These are phyloP conservation scores for Alethe diademata DNA, from an alignment of 2,113 vertebrate genomes.

Conservation along the genomic window DNA sequence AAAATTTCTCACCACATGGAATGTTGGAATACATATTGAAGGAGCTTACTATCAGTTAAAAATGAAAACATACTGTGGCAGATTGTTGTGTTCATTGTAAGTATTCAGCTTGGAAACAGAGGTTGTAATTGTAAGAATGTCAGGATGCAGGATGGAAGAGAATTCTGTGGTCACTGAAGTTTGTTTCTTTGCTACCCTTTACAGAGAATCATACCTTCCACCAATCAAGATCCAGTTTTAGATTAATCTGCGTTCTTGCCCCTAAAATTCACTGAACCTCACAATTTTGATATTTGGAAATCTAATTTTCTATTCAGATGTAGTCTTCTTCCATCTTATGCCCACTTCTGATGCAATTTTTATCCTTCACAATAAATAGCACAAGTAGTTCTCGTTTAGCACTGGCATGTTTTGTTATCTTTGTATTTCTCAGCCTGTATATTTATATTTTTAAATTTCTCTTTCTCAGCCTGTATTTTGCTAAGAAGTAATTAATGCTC, in stretches of 20 bases:
- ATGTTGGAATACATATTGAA: not conserved
- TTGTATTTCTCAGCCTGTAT: not conserved
- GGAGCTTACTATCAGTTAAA: not conserved
- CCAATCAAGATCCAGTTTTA: not conserved
- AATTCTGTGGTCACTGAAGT: not conserved
- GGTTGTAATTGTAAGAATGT: not conserved
- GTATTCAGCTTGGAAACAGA: not conserved
- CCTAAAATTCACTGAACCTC: not conserved
- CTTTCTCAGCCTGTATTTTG: not conserved
- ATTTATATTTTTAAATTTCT: too few species aligned
- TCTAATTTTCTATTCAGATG: not conserved
- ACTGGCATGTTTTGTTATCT: not conserved
- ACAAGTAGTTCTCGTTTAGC: not conserved
- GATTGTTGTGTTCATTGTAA: not conserved
- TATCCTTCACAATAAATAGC: not conserved
- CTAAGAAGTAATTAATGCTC: not conserved
- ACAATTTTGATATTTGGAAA: not conserved
- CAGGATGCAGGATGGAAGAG: not conserved
- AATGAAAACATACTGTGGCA: not conserved
- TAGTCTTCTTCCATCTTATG: not conserved
- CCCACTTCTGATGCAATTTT: not conserved
- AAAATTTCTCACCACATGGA: not conserved
- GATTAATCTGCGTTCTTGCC: not conserved
- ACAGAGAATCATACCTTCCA: not conserved
- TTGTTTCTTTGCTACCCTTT: not conserved